These are phyloP conservation scores for Macaria notata DNA, from an alignment of 2,888 invertebrate species.

Conservation along the genomic window DNA sequence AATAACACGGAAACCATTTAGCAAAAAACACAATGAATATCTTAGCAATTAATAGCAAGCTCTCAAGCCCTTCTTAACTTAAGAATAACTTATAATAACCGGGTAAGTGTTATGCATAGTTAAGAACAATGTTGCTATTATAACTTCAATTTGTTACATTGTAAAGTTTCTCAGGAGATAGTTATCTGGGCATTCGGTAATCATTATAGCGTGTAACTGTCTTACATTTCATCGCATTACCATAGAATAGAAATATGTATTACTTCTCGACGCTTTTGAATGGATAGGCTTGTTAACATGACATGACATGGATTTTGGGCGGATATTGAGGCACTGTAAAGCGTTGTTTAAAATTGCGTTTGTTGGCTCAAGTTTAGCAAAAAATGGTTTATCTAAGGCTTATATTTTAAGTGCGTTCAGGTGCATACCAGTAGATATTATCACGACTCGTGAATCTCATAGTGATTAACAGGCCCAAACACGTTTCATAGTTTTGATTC, in stretches of 20 bases:
- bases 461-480: too few species aligned
- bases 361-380: too few species aligned
- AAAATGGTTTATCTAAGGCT: too few species aligned
- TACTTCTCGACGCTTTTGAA: neutral
- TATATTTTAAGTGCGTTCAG: too few species aligned
- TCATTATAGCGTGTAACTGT: slow-evolving; percentile 11
- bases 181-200: slow-evolving; percentile 14
- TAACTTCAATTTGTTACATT: slow-evolving; percentile 13
- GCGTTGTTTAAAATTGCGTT: too few species aligned
- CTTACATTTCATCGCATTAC: slow-evolving; percentile 17
- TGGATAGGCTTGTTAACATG: neutral
- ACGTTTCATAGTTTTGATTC: too few species aligned
- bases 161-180: slow-evolving; percentile 9
- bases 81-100: neutral
- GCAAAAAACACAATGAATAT: slow-evolving; percentile 30
- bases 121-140: slow-evolving; percentile 5
- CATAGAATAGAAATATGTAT: slow-evolving; percentile 13
- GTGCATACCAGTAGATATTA: too few species aligned
- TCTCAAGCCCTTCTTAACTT: slow-evolving; percentile 10
- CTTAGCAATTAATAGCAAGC: slow-evolving; percentile 11
- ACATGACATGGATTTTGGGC: too few species aligned
- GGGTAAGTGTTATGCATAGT: slow-evolving; percentile 1
- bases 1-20: slow-evolving; percentile 23
- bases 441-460: too few species aligned
- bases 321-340: too few species aligned